Percentiles rank a stretch among this genome's conserved stretches.
phyloP scores from a whole-genome alignment of 2,797 vertebrate species.

The Sebastes matsubarae region DNA sequence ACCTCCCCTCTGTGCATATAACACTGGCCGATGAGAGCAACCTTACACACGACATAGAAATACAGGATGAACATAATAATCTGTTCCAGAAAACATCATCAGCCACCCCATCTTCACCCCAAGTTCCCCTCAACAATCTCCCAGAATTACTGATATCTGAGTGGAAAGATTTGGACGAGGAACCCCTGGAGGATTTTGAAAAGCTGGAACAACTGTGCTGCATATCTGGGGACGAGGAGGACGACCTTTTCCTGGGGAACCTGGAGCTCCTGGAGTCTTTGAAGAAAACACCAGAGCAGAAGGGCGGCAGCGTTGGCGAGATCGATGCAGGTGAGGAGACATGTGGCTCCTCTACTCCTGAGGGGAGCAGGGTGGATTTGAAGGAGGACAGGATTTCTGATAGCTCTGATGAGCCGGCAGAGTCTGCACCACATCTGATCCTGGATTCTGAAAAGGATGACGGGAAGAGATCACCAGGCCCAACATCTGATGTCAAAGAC shows the following conservation, averaged over 20 bases:
- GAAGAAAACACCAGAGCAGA: constrained; percentile 80
- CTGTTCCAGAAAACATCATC: constrained; percentile 51
- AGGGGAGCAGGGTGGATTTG: constrained; percentile 41
- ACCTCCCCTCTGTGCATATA: constrained; percentile 67
- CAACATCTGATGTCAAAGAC: constrained; percentile 74
- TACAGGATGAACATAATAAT: constrained; percentile 54
- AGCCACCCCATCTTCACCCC: constrained; percentile 54
- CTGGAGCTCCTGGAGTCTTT: constrained; percentile 84
- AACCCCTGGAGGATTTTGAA: constrained; percentile 86
- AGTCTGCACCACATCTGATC: constrained; percentile 28
- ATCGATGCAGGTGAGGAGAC: constrained; percentile 31
- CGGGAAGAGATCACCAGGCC: constrained; percentile 43
- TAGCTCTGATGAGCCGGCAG: constrained; percentile 21
- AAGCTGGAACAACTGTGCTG: constrained; percentile 86
- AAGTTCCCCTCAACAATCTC: constrained; percentile 76
- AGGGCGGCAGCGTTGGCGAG: constrained; percentile 21
- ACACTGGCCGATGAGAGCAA: constrained; percentile 56
- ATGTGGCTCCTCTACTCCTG: constrained; percentile 24
- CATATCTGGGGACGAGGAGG: constrained; percentile 86
- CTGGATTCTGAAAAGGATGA: constrained; percentile 47
- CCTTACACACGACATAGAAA: constrained; percentile 42
- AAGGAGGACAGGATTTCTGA: constrained; percentile 53
- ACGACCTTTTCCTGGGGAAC: constrained; percentile 83
- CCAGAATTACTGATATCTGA: constrained; percentile 86
- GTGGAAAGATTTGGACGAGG: constrained; percentile 87